These are phyloP conservation scores for Actias luna DNA, from an alignment of 2,888 invertebrate species.

Conservation along the genomic window DNA sequence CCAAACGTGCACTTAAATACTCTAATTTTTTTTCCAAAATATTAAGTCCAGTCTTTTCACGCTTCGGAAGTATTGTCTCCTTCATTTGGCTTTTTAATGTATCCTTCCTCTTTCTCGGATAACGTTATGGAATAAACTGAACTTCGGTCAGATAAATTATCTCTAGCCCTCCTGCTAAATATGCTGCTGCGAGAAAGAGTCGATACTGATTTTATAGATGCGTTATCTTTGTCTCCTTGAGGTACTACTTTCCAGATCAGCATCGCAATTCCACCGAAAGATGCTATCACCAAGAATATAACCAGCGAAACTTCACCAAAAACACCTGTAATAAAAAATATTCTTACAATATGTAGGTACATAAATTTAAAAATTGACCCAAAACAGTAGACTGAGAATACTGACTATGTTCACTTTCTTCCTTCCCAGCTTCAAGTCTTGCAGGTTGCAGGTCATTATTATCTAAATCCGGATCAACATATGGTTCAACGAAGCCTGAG, in stretches of 20 bases:
- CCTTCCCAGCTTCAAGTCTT: slow-evolving; percentile 67
- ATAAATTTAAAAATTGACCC: neutral
- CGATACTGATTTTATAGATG: slow-evolving; percentile 69
- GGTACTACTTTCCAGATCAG: slow-evolving; percentile 81
- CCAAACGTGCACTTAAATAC: slow-evolving; percentile 35
- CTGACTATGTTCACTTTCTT: slow-evolving; percentile 63
- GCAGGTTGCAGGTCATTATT: slow-evolving; percentile 76
- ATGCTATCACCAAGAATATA: slow-evolving; percentile 82
- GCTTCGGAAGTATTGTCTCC: slow-evolving; percentile 79
- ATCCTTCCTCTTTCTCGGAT: slow-evolving; percentile 71
- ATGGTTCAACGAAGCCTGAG: slow-evolving; percentile 69
- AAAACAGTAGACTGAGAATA: slow-evolving; percentile 25
- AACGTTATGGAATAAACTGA: slow-evolving; percentile 76
- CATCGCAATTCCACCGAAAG: slow-evolving; percentile 79
- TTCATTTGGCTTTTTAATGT: slow-evolving; percentile 57
- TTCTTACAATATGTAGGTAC: neutral
- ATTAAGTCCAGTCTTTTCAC: slow-evolving; percentile 36
- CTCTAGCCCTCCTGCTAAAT: slow-evolving; percentile 65
- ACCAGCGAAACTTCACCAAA: slow-evolving; percentile 76
- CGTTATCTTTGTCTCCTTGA: slow-evolving; percentile 75
- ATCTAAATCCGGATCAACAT: slow-evolving; percentile 62
- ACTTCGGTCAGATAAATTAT: slow-evolving; percentile 70
- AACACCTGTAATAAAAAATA: slow-evolving; percentile 58
- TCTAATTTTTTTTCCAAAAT: slow-evolving; percentile 28
- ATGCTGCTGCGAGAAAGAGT: slow-evolving; percentile 67